A percentile compares a stretch with the other conserved stretches of the same genome.
Conservation (phyloP, 2,888 invertebrate species). For the Alloscopus bannaensis region DNA sequence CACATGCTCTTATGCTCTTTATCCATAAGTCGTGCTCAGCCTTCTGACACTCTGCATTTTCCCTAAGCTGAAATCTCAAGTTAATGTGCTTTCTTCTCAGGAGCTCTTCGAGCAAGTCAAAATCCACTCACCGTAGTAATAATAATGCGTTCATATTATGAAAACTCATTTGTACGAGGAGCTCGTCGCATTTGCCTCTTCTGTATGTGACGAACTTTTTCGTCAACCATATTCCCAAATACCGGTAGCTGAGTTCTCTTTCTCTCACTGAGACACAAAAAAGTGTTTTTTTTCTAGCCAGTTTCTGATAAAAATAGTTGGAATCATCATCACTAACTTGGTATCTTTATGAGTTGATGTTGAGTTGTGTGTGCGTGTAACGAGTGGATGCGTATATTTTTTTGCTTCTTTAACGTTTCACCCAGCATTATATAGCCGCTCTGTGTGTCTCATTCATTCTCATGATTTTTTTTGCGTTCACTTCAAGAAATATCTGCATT, state of each 20-base stretch:
- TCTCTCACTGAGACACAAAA: constrained; percentile 20
- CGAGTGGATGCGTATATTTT: constrained; percentile 22
- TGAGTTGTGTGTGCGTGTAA: constrained; percentile 25
- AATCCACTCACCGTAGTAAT: not conserved
- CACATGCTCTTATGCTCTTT: constrained; percentile 5
- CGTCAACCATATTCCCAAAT: constrained; percentile 30
- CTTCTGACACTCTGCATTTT: not conserved
- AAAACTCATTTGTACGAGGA: constrained; percentile 23
- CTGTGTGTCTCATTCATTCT: constrained; percentile 49
- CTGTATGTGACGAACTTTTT: constrained; percentile 36
- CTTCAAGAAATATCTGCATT: not conserved
- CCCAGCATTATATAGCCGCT: no score
- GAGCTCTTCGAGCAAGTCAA: not conserved
- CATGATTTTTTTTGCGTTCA: constrained; percentile 31
- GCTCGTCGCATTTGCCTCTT: constrained; percentile 12
- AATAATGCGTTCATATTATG: constrained; percentile 21
- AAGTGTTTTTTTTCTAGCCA: constrained; percentile 18
- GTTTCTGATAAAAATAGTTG: constrained; percentile 56
- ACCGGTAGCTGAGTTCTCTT: constrained; percentile 30
- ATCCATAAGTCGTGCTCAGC: not conserved
- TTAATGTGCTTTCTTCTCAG: constrained; percentile 39
- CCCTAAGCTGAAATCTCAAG: not conserved
- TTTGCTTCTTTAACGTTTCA: constrained; percentile 27
- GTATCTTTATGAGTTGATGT: constrained; percentile 43
- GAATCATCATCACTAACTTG: constrained; percentile 36